Percentiles rank a stretch among this genome's conserved stretches.
Evolutionary conservation across 2,797 vertebrate species (phyloP).

Genomic region (Rhyacichthys aspro): DNA sequence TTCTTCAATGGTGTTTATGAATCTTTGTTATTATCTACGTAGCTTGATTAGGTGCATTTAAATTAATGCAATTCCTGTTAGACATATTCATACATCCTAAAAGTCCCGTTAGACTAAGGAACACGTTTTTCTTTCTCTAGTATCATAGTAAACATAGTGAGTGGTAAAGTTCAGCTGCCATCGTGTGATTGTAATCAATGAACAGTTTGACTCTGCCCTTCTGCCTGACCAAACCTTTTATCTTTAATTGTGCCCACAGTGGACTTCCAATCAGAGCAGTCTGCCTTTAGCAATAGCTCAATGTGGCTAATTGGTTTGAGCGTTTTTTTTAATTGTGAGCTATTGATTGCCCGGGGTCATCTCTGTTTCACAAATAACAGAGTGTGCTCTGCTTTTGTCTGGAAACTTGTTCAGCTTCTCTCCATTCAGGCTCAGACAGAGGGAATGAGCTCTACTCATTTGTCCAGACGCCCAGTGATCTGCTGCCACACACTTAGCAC

Average conservation of each 20-base stretch:
- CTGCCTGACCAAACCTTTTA: conserved; percentile 78
- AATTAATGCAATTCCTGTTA: no score
- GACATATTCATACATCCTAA: no score
- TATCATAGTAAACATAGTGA: conserved; percentile 1
- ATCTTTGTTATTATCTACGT: no score
- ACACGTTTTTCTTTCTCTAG: no score
- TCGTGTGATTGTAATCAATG: conserved; percentile 61
- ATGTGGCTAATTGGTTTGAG: conserved; percentile 80
- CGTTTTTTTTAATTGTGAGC: conserved; percentile 77
- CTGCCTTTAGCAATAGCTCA: conserved; percentile 75
- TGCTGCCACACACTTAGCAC: conserved; percentile 19
- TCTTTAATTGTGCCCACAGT: conserved; percentile 76
- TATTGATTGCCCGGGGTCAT: conserved; percentile 79
- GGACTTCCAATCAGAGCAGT: conserved; percentile 72
- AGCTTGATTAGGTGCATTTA: no score
- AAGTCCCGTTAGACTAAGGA: no score
- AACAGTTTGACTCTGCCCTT: conserved; percentile 73
- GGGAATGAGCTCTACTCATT: conserved; percentile 47
- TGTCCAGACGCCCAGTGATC: conserved; percentile 53
- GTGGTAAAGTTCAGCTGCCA: conserved; percentile 14
- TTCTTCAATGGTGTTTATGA: no score
- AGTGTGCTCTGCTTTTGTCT: conserved; percentile 69
- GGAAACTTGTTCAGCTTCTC: conserved; percentile 63
- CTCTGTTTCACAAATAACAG: conserved; percentile 71
- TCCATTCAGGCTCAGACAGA: conserved; percentile 41